Conservation (phyloP, 2,797 vertebrate genomes). For the Semaprochilodus insignis region DNA sequence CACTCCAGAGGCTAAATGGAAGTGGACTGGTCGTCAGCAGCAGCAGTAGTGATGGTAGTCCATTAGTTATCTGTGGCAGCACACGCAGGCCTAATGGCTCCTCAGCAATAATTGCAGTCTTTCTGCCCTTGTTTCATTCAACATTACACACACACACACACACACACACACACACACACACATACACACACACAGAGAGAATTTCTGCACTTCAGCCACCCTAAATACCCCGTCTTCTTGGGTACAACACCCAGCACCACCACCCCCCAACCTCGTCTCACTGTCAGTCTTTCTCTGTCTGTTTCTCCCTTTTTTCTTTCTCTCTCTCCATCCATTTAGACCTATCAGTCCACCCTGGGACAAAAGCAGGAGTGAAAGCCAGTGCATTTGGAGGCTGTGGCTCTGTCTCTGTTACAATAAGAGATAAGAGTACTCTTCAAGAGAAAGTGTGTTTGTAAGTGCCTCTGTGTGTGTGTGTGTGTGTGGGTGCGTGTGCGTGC, state of each 20-base stretch:
- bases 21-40: slow-evolving; percentile 77
- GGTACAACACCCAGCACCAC: slow-evolving; percentile 64
- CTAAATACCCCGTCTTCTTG: slow-evolving; percentile 72
- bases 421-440: slow-evolving; percentile 30
- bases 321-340: slow-evolving; percentile 55
- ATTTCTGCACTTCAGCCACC: slow-evolving; percentile 83
- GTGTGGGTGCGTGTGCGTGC: slow-evolving; percentile 51
- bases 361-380: slow-evolving; percentile 50
- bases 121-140: slow-evolving; percentile 85
- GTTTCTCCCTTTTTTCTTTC: slow-evolving; percentile 25
- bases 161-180: slow-evolving; percentile 58
- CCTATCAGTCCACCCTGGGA: slow-evolving; percentile 47
- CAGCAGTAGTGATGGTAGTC: slow-evolving; percentile 74
- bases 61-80: slow-evolving; percentile 87
- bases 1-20: slow-evolving; percentile 76
- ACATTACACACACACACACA: slow-evolving; percentile 79
- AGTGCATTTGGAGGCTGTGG: slow-evolving; percentile 27
- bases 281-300: slow-evolving; percentile 23
- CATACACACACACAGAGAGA: slow-evolving; percentile 66
- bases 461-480: slow-evolving; percentile 53
- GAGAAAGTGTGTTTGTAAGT: slow-evolving; percentile 19
- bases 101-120: slow-evolving; percentile 82
- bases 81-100: slow-evolving; percentile 84
- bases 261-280: slow-evolving; percentile 59
- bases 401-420: slow-evolving; percentile 38